Conservation (phyloP, 2,113 vertebrate species). For the sheep (Ovis aries) region DNA sequence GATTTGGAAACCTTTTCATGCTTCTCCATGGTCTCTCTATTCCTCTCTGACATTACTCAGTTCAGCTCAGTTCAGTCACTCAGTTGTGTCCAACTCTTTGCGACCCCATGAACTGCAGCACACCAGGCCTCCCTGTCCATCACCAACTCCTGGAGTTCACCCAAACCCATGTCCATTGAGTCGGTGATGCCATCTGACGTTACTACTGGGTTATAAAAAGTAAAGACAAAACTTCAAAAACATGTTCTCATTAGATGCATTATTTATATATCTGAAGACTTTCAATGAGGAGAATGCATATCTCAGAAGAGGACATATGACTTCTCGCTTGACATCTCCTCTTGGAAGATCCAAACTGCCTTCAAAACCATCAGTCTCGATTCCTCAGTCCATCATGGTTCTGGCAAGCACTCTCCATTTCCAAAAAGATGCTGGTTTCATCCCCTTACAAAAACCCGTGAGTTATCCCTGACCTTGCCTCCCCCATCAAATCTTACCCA, state of each 20-base stretch:
- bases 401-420: neutral
- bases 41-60: neutral
- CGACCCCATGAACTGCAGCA: rapidly evolving
- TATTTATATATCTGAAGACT: neutral
- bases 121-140: neutral
- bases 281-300: neutral
- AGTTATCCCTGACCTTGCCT: neutral
- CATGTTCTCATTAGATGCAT: neutral
- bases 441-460: neutral
- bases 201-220: neutral
- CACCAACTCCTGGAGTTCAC: neutral
- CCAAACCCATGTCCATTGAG: neutral
- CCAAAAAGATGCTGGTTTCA: neutral
- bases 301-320: neutral
- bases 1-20: neutral
- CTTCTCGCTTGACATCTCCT: too few species aligned
- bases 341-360: too few species aligned
- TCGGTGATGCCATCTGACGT: neutral
- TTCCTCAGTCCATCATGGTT: neutral
- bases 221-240: neutral
- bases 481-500: neutral
- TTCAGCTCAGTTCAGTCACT: neutral
- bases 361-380: neutral
- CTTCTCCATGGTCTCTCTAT: rapidly evolving
- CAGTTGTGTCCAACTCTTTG: neutral